A percentile compares a stretch with the other conserved stretches of the same genome.
These are phyloP conservation scores for Ophion ellenae DNA, from an alignment of 2,888 invertebrate species.

Conservation along the genomic window DNA sequence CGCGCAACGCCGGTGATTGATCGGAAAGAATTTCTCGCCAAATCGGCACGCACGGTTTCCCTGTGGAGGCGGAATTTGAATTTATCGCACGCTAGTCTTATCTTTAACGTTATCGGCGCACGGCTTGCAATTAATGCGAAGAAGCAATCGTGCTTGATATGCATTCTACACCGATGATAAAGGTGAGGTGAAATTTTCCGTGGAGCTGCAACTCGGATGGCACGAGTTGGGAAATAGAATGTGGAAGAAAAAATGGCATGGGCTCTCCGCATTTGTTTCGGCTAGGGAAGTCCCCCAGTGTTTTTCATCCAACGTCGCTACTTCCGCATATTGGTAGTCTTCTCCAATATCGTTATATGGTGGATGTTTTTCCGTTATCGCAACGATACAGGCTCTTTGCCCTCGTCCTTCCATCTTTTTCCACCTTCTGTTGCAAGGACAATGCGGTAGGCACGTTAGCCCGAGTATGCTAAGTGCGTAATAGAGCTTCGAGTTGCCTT, in stretches of 20 bases:
- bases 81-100: neutral
- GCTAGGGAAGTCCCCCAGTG: too few relatives aligned
- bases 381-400: neutral
- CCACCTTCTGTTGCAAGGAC: slow-evolving; percentile 19
- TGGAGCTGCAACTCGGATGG: neutral
- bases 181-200: too few relatives aligned
- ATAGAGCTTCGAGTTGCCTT: slow-evolving; percentile 51
- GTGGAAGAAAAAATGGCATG: neutral
- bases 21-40: neutral
- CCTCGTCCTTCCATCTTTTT: neutral
- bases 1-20: slow-evolving; percentile 21
- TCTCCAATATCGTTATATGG: too few relatives aligned
- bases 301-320: too few relatives aligned
- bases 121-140: too few relatives aligned
- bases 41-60: neutral
- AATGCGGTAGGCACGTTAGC: slow-evolving; percentile 19
- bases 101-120: neutral
- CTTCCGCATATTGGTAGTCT: too few relatives aligned
- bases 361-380: neutral
- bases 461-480: slow-evolving; percentile 50
- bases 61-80: neutral
- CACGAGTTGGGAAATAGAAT: neutral
- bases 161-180: too few relatives aligned
- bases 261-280: neutral
- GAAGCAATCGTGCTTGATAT: too few relatives aligned